Evolutionary conservation across 2,113 vertebrate genomes (phyloP), one percentile per base, ranked within the genome.

Genomic region (Geothlypis trichas): DNA sequence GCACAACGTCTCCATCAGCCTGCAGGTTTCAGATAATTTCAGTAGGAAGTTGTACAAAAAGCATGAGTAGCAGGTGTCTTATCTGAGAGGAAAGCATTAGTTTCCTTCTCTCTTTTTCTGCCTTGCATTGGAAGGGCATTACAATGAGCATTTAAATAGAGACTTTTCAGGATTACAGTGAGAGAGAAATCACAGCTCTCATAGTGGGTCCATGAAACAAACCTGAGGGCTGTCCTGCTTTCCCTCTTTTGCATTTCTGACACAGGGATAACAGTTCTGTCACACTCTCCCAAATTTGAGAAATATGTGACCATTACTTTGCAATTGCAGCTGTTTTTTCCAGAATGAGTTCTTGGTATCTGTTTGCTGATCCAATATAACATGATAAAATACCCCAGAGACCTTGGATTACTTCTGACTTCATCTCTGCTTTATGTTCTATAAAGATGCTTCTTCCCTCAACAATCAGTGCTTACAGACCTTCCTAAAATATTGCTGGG

Each of bases 401-500:
- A 74, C 84, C 52, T 66, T 75, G 61, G 61, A 87, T 94, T 92
- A 75, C 65, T 75, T 93, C 80, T 80, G 74, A 85, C 46, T 91
- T 76, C 74, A 91, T 93, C 78, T 81, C 84, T 96, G 96, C 57
- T 92, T 89, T 90, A 65, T 96, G 88, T 90, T 89, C 88, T 90
- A 26, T 87, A 94, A 93, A 93, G 69, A 89, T 78, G 85, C 35
- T 57, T 86, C 54, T 84, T 92, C 72, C 72, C 37, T 90, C 85
- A 94, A 71, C 72, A 94, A 46, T 35, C 52, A 72, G 31, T 42
- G 46, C 63, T 78, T 92, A 84, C 57, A 96, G 88, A 79, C 49
- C 52, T 94, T 75, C 85, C 65, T 89, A 93, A 94, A 94, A 92
- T 96, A 89, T 79, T 92, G 61, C 52, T 90, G 85, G 73, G 54